Conservation (phyloP, 2,888 invertebrate species). For the Chorisops tibialis region DNA sequence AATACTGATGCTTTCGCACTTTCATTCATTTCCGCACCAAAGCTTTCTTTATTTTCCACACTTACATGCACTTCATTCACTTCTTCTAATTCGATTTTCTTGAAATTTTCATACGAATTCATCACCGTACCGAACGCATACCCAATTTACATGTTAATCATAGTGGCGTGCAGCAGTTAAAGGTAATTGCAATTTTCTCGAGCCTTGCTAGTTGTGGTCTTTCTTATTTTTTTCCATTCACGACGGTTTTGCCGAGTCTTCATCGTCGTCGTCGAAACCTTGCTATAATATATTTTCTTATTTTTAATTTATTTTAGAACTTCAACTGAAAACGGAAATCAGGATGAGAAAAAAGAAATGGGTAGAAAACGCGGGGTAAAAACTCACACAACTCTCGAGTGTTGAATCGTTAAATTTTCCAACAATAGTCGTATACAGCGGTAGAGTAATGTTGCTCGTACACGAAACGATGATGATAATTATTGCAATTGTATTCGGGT, state of each 20-base stretch:
- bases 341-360: neutral
- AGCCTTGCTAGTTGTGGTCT: neutral
- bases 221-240: neutral
- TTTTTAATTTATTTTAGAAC: conserved; percentile 17
- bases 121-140: neutral
- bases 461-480: conserved; percentile 12
- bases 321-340: no score
- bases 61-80: no score
- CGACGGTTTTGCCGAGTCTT: neutral
- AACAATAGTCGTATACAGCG: neutral
- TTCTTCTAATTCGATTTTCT: conserved; percentile 7
- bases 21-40: no score
- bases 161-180: conserved; percentile 16
- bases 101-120: neutral
- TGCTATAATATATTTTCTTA: conserved; percentile 1
- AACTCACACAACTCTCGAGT: neutral
- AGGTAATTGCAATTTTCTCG: conserved; percentile 13
- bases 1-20: no score
- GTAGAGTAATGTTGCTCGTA: conserved; percentile 8
- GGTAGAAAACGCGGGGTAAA: neutral
- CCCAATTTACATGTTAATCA: conserved; percentile 19
- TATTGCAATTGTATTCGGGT: no score
- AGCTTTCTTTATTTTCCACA: no score
- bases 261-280: conserved; percentile 1
- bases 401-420: neutral